Percentiles rank a stretch among this genome's conserved stretches.
These are phyloP conservation scores for Acrocephalus arundinaceus DNA, from an alignment of 2,113 vertebrate species.

Conservation along the genomic window DNA sequence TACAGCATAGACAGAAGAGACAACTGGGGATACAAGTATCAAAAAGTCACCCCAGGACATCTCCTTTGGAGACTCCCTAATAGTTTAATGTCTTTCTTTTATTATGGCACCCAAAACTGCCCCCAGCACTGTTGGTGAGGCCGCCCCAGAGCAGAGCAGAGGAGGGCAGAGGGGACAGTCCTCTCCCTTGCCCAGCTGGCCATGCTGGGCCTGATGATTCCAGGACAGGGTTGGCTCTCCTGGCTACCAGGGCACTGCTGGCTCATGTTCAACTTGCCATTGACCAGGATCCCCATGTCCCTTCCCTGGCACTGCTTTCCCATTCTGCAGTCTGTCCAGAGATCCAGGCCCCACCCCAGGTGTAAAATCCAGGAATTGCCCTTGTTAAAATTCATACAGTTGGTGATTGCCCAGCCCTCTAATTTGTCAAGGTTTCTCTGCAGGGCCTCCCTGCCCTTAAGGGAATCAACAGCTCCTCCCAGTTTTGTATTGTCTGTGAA, in stretches of 20 bases:
- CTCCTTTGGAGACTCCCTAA: background rate
- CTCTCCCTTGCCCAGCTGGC: background rate
- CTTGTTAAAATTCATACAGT: background rate
- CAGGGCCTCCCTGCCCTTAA: background rate
- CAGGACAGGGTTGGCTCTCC: background rate
- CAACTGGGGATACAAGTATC: too few species aligned
- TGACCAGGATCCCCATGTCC: fast-evolving
- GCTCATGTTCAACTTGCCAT: fast-evolving
- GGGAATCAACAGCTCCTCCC: background rate
- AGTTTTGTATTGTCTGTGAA: background rate
- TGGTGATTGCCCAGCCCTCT: background rate
- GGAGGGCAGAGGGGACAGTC: background rate
- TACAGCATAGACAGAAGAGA: too few species aligned
- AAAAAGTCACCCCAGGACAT: too few species aligned
- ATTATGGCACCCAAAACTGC: fast-evolving
- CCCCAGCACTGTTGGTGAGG: background rate
- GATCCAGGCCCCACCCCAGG: background rate
- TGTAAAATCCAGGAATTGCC: background rate
- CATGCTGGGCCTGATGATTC: background rate
- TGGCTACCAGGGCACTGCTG: background rate
- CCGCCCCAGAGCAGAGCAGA: fast-evolving
- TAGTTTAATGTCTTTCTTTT: background rate
- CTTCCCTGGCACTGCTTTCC: background rate
- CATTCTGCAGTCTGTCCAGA: too few species aligned
- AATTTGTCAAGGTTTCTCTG: background rate